Percentiles rank a stretch among this genome's conserved stretches.
These are phyloP conservation scores for Callithrix jacchus DNA, from an alignment of 2,113 vertebrate genomes.

Conservation along the genomic window DNA sequence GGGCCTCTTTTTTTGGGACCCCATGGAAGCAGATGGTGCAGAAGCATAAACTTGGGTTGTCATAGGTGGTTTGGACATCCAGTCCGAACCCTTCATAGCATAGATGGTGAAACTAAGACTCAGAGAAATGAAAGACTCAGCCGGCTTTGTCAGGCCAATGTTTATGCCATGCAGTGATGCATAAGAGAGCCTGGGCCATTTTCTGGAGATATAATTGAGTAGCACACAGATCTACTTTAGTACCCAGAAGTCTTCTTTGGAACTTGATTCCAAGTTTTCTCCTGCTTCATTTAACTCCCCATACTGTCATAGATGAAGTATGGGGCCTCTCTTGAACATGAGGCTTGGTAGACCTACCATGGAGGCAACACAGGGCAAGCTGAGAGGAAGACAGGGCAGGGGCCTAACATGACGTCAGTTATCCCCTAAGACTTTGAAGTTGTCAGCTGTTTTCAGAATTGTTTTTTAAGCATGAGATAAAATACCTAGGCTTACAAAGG, in stretches of 20 bases:
- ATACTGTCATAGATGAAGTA: neutral
- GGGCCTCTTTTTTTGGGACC: neutral
- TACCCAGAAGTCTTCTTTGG: neutral
- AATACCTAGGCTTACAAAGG: neutral
- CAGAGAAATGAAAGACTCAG: neutral
- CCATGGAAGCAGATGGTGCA: neutral
- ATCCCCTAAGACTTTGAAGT: neutral
- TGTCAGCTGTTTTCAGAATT: slow-evolving; percentile 15
- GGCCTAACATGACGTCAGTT: neutral
- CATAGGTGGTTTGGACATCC: neutral
- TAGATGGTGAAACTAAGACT: slow-evolving; percentile 15
- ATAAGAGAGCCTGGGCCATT: neutral
- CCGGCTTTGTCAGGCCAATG: neutral
- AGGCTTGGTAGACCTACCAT: neutral
- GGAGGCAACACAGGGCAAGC: neutral
- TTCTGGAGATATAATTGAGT: neutral
- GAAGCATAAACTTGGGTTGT: neutral
- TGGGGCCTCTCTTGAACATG: neutral
- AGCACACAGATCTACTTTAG: neutral
- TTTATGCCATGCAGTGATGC: neutral
- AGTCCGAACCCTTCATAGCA: neutral
- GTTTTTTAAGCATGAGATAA: slow-evolving; percentile 25
- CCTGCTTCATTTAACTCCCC: slow-evolving; percentile 18
- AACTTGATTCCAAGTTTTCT: slow-evolving; percentile 34
- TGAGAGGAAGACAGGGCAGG: slow-evolving; percentile 13